Conservation (phyloP, 1,140 invertebrate genomes). For the Saccostrea glomerata region DNA sequence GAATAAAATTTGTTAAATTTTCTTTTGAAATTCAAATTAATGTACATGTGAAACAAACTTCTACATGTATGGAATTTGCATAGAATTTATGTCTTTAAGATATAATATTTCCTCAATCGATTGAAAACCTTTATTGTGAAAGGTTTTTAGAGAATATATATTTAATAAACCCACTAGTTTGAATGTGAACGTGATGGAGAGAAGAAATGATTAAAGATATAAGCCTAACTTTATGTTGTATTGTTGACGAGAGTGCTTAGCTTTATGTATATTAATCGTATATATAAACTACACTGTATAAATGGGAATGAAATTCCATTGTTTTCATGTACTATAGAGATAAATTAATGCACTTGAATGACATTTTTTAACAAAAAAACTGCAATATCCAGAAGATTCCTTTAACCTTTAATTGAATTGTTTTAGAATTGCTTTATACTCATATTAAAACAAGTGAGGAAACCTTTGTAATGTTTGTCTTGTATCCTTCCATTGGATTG, state of each 20-base stretch:
- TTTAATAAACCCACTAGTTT: no score
- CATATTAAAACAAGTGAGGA: conserved; percentile 28
- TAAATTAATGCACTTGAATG: neutral
- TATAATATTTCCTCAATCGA: no score
- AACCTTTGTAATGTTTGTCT: neutral
- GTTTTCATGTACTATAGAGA: neutral
- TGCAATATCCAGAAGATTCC: neutral
- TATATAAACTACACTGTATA: neutral
- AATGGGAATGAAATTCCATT: neutral
- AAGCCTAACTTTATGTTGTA: neutral
- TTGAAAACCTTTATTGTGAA: no score
- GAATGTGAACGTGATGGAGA: no score
- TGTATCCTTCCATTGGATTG: no score
- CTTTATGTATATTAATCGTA: neutral
- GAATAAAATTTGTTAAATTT: no score
- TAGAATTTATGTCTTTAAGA: no score
- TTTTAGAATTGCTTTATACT: conserved; percentile 26
- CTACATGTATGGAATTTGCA: no score
- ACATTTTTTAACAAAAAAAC: neutral
- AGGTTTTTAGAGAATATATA: no score
- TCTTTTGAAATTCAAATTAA: no score
- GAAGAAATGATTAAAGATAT: no score
- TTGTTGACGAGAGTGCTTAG: neutral
- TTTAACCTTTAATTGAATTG: conserved; percentile 1
- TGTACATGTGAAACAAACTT: no score